Percentiles rank a stretch among this genome's conserved stretches.
Conservation (phyloP, 2,888 invertebrate genomes). For the Geophilus truncorum region DNA sequence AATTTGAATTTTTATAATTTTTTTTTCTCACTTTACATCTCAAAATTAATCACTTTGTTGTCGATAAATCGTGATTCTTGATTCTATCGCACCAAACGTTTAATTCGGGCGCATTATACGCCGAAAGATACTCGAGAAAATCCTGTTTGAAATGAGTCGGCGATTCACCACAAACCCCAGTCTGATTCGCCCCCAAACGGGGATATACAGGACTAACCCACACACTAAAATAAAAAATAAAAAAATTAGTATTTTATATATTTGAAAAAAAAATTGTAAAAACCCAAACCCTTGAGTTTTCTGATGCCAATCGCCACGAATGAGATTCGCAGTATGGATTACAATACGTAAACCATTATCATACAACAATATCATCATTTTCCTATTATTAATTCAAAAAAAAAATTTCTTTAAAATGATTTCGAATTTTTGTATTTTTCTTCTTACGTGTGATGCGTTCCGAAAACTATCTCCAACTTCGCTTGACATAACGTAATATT, state of each 20-base stretch:
- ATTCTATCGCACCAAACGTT: slow-evolving; percentile 69
- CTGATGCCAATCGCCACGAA: slow-evolving; percentile 88
- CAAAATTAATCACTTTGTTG: slow-evolving; percentile 61
- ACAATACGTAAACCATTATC: slow-evolving; percentile 77
- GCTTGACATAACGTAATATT: slow-evolving; percentile 50
- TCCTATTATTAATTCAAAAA: neutral
- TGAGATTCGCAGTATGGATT: slow-evolving; percentile 86
- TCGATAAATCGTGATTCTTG: slow-evolving; percentile 71
- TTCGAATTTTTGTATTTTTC: neutral
- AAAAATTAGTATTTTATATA: neutral
- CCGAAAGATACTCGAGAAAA: slow-evolving; percentile 67
- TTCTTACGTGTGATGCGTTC: slow-evolving; percentile 79
- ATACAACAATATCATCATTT: slow-evolving; percentile 54
- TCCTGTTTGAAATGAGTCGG: slow-evolving; percentile 74
- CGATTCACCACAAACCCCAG: slow-evolving; percentile 64
- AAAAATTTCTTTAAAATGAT: no score
- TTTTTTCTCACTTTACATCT: neutral
- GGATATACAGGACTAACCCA: slow-evolving; percentile 85
- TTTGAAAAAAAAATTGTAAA: no score
- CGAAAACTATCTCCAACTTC: slow-evolving; percentile 70
- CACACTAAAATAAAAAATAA: slow-evolving; percentile 54
- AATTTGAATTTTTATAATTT: neutral
- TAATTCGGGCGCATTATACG: slow-evolving; percentile 65
- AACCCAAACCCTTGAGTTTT: slow-evolving; percentile 93
- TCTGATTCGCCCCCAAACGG: slow-evolving; percentile 38